A percentile compares a stretch with the other conserved stretches of the same genome.
Evolutionary conservation across 30 jellyfish, hydroid and myxozoan species (phyloP).

Genomic region (Sanderia malayensis): DNA sequence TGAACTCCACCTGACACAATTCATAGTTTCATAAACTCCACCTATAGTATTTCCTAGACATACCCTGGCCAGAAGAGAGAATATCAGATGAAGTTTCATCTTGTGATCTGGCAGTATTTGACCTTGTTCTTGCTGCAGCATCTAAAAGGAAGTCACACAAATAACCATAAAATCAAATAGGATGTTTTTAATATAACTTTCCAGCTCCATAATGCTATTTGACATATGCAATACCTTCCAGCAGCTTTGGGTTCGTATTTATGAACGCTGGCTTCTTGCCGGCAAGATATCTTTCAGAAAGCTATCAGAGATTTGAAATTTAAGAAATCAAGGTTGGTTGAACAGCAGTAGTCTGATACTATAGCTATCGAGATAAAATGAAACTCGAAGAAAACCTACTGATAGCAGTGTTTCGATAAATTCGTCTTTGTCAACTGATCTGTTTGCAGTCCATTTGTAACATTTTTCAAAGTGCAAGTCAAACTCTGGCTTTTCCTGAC

Average conservation of each 20-base stretch:
- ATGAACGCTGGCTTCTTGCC: constrained; percentile 84
- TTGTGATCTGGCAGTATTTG: constrained; percentile 62
- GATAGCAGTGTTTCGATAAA: constrained; percentile 82
- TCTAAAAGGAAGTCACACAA: constrained; percentile 13
- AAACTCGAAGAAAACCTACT: too few relatives aligned
- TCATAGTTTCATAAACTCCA: too few relatives aligned
- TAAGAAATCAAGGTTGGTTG: too few relatives aligned
- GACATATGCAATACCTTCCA: constrained; percentile 60
- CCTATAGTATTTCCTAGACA: too few relatives aligned
- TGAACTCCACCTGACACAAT: too few relatives aligned
- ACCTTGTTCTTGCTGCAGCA: constrained; percentile 48
- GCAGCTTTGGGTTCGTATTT: constrained; percentile 71
- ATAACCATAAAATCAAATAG: background rate
- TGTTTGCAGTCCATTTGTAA: constrained; percentile 93
- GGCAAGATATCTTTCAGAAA: constrained; percentile 83
- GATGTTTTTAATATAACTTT: too few relatives aligned
- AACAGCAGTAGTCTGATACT: too few relatives aligned
- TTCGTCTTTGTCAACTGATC: constrained; percentile 83
- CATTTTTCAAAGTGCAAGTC: constrained; percentile 94
- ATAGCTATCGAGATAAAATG: too few relatives aligned
- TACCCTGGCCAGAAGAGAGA: constrained; percentile 41
- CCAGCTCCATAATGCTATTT: too few relatives aligned
- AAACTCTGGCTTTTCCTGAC: constrained; percentile 83
- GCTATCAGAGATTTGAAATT: too few relatives aligned
- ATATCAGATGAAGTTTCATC: constrained; percentile 19